Conservation (phyloP, 2,113 vertebrate species). For the Arenaria interpres region DNA sequence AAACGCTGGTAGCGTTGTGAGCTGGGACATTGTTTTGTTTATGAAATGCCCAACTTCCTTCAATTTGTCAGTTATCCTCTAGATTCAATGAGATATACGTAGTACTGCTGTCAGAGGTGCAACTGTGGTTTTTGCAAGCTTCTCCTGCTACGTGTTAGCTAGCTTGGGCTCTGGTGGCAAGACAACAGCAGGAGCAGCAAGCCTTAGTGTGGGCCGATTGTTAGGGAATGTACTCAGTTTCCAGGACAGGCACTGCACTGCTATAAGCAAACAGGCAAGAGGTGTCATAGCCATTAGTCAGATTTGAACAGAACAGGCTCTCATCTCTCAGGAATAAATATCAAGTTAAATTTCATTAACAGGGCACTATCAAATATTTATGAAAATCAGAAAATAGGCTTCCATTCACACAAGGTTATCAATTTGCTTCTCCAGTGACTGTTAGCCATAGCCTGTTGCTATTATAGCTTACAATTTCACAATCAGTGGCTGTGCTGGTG, state of each 20-base stretch:
- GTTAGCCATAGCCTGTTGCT: not conserved
- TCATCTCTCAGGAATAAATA: not conserved
- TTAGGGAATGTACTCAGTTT: not conserved
- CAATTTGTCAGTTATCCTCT: not conserved
- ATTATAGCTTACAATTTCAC: not conserved
- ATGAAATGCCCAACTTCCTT: not conserved
- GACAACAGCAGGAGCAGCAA: not conserved
- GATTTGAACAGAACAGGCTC: not conserved
- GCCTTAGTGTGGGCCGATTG: fast-evolving
- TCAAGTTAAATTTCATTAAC: not conserved
- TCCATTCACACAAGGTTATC: not conserved
- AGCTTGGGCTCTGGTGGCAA: not conserved
- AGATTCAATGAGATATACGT: fast-evolving
- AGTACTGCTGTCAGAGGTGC: not conserved
- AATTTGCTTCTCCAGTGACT: not conserved
- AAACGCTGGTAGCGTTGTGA: not conserved
- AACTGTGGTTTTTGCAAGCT: not conserved
- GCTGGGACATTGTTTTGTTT: not conserved
- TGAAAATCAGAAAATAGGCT: not conserved
- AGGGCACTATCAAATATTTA: not conserved
- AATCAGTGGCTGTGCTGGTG: not conserved
- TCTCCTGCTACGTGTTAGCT: not conserved
- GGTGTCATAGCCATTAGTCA: not conserved
- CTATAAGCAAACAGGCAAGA: not conserved
- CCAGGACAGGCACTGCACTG: not conserved